These are phyloP conservation scores for Drosophila murphyi DNA, from an alignment of 1,140 invertebrate species.

Conservation along the genomic window DNA sequence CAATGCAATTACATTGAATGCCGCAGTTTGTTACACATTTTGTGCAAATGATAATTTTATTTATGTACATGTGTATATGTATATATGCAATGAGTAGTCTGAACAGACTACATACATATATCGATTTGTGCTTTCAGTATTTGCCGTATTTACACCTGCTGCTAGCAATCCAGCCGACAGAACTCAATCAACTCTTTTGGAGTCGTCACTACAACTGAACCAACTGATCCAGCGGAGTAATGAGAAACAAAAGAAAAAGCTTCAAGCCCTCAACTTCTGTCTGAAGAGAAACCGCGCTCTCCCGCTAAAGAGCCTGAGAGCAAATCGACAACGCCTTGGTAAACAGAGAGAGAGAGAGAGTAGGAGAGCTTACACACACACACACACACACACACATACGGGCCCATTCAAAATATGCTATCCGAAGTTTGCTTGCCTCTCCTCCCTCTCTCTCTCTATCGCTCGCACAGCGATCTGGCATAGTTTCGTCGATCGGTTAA, in stretches of 20 bases:
- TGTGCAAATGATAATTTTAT: conserved; percentile 1
- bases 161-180: conserved; percentile 19
- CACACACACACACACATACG: not conserved
- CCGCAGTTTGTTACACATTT: conserved; percentile 29
- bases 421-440: conserved; percentile 17
- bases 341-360: not conserved
- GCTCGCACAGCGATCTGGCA: conserved; percentile 49
- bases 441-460: conserved; percentile 15
- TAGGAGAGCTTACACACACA: not conserved
- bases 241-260: conserved; percentile 11
- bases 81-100: conserved; percentile 1
- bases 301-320: not conserved
- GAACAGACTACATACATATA: conserved; percentile 9
- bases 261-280: conserved; percentile 1
- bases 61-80: not conserved
- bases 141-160: conserved; percentile 47
- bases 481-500: conserved; percentile 51
- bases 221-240: conserved; percentile 13
- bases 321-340: not conserved
- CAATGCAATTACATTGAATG: conserved; percentile 27
- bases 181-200: conserved; percentile 39
- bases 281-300: conserved; percentile 27
- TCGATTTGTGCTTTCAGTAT: conserved; percentile 30
- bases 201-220: conserved; percentile 45
- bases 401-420: not conserved